Evolutionary conservation across 2,113 vertebrate species (phyloP), one percentile per base, ranked within the genome.

Genomic region (Struthio camelus): DNA sequence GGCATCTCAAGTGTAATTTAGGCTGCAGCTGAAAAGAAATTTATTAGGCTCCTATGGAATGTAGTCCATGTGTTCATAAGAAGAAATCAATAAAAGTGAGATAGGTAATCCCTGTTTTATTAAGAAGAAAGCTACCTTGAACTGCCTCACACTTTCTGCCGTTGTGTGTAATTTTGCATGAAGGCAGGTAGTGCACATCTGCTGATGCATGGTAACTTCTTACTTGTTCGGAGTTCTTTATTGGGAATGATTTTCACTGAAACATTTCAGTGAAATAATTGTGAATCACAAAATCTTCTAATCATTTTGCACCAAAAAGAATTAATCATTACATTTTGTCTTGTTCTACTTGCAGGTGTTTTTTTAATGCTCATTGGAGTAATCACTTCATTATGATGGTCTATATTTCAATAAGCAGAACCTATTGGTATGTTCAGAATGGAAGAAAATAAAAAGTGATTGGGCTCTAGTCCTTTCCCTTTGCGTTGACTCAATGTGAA

Each of bases 141-240:
- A 50, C 81, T 87, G 12, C n/a, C 51, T 84, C 51, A 42, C 5
- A 0, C 70, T 92, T 76, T 27, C 25, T 17, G 81, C 78, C 56
- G 19, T 32, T 0, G 0, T 1, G 0, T 59, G 3, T 23, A 10
- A 23, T 87, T 56, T 24, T 67, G 14, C 50, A 6, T 77, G 4
- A 44, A 54, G 22, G 27, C 36, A 15, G 27, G 6, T 91, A 50
- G 11, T 56, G 44, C 40, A 66, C 72, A 28, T 36, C 59, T 90
- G 18, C 19, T 67, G 46, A 36, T 80, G 36, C 5, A 23, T 1
- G 1, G 20, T 20, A 80, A 28, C 50, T 70, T 69, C 53, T 83
- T 67, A 51, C 24, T 44, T 25, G 17, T 66, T 69, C 30, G 30
- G n/a, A 70, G 36, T 38, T 87, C 17, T 32, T 79, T 65, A 75